Evolutionary conservation across 2,797 vertebrate genomes (phyloP), one percentile per base, ranked within the genome.

Genomic region (Zonotrichia albicollis): DNA sequence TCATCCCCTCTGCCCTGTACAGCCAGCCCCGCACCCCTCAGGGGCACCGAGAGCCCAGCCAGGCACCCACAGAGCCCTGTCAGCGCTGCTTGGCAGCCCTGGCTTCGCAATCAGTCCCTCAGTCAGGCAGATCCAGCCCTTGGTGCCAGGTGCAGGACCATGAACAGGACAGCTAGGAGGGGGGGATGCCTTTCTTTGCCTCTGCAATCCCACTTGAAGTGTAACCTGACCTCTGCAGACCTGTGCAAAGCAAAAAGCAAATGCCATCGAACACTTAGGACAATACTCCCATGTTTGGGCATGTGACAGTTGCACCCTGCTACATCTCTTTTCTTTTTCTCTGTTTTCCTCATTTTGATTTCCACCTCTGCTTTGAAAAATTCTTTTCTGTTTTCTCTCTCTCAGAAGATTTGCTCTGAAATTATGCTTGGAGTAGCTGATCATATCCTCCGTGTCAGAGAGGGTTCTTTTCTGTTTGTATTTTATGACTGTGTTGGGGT

Each of bases 401-500:
- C 98, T 98, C 97, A 97, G 93, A 98, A 98, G 91, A 97, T 97
- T 98, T 97, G 94, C 97, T 98, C 98, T 98, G 98, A 98, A 98
- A 98, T 98, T 95, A 96, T 89, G 96, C 98, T 98, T 98, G 97
- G 98, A 98, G 98, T 97, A 98, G 98, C 97, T 97, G 97, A 98
- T 98, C 97, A 97, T 97, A 98, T 97, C 98, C 98, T 98, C 98
- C 98, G 97, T 98, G 98, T 98, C 98, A 98, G 98, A 98, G 98
- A 92, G 94, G 96, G 88, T 96, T 97, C 94, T 94, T 94, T 98
- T 98, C 97, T 96, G 96, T 98, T 98, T 98, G 98, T 98, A 98
- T 98, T 98, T 98, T 98, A 98, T 98, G 98, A 98, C 98, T 99
- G 98, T 99, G 98, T 99, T 98, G 84, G 57, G 3, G 51, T 64